These are phyloP conservation scores for Gortyna flavago DNA, from an alignment of 2,888 invertebrate genomes.

Conservation along the genomic window DNA sequence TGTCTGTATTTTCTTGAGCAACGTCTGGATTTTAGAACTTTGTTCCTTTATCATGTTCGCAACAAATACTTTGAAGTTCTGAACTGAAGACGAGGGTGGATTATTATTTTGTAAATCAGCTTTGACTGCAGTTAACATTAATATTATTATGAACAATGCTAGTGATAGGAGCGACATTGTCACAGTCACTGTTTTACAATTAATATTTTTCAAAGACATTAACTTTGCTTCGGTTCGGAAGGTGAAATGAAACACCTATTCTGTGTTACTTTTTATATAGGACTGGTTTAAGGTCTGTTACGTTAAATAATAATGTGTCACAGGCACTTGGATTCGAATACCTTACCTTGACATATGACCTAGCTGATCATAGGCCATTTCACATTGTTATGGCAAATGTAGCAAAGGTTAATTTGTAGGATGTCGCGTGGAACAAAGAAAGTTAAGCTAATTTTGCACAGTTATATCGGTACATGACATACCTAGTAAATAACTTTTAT, in stretches of 20 bases:
- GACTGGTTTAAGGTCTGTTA: slow-evolving; percentile 77
- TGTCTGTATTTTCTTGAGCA: slow-evolving; percentile 82
- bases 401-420: slow-evolving; percentile 67
- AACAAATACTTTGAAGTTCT: slow-evolving; percentile 81
- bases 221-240: slow-evolving; percentile 69
- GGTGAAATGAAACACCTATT: slow-evolving; percentile 68
- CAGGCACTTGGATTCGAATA: slow-evolving; percentile 66
- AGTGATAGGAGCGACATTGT: slow-evolving; percentile 83
- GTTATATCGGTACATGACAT: slow-evolving; percentile 12
- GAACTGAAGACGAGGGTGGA: slow-evolving; percentile 69
- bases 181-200: slow-evolving; percentile 69
- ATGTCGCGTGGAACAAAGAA: slow-evolving; percentile 67
- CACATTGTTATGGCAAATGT: slow-evolving; percentile 69
- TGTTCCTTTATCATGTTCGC: slow-evolving; percentile 84
- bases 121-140: slow-evolving; percentile 76
- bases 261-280: slow-evolving; percentile 74
- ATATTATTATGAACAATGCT: slow-evolving; percentile 75
- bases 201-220: slow-evolving; percentile 77
- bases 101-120: slow-evolving; percentile 73
- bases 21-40: slow-evolving; percentile 81
- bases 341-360: slow-evolving; percentile 88
- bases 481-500: slow-evolving; percentile 1
- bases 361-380: slow-evolving; percentile 82
- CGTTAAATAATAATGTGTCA: slow-evolving; percentile 78
- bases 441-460: slow-evolving; percentile 53